phyloP scores from a whole-genome alignment of 2,888 invertebrate species.

The Eueremaeus valkanovi region DNA sequence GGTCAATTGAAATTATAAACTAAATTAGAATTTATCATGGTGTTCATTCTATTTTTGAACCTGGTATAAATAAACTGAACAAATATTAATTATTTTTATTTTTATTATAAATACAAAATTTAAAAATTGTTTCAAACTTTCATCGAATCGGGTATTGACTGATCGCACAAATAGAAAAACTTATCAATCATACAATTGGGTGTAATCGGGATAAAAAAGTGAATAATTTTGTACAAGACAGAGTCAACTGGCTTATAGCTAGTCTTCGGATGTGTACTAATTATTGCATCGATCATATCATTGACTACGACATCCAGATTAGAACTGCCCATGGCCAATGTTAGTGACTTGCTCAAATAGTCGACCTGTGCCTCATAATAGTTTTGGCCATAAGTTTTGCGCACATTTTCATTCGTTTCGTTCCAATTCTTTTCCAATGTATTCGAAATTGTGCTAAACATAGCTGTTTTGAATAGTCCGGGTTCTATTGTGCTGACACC shows the following conservation, averaged over 20 bases:
- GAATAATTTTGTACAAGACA: not conserved
- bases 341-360: not conserved
- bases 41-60: too few relatives aligned
- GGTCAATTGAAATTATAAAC: too few relatives aligned
- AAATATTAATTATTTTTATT: too few relatives aligned
- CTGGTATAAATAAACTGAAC: too few relatives aligned
- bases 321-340: not conserved
- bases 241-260: not conserved
- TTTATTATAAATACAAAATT: too few relatives aligned
- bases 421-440: slow-evolving; percentile 12
- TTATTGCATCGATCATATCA: slow-evolving; percentile 6
- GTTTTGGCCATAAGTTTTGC: not conserved
- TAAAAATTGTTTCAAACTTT: too few relatives aligned
- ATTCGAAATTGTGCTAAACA: not conserved
- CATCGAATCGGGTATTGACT: not conserved
- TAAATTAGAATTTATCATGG: too few relatives aligned
- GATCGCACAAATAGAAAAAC: not conserved
- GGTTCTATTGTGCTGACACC: slow-evolving; percentile 50
- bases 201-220: not conserved
- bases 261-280: not conserved
- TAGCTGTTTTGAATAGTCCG: slow-evolving; percentile 48
- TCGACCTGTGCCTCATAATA: not conserved
- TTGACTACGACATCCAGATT: not conserved
- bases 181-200: not conserved
- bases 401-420: not conserved